phyloP scores from a whole-genome alignment of 2,888 invertebrate genomes.

The Tiliacea aurago region DNA sequence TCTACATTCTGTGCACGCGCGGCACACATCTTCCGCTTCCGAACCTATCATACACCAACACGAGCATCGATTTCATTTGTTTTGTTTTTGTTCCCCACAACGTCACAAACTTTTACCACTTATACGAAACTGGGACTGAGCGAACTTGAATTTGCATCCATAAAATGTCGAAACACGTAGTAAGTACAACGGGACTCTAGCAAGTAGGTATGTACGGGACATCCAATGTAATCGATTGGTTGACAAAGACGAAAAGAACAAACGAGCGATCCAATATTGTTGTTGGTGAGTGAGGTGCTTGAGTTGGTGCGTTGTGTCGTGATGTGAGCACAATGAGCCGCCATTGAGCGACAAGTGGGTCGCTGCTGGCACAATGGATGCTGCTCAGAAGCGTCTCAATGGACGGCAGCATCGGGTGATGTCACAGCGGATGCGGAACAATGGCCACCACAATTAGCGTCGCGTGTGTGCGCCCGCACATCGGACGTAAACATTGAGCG shows the following conservation, averaged over 20 bases:
- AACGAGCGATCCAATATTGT: constrained; percentile 35
- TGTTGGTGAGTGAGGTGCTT: constrained; percentile 25
- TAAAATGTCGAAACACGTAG: background rate
- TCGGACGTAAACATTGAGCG: constrained; percentile 56
- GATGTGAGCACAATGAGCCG: constrained; percentile 73
- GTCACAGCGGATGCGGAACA: constrained; percentile 84
- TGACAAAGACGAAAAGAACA: constrained; percentile 44
- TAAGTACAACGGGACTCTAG: constrained; percentile 5
- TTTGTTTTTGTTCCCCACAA: constrained; percentile 61
- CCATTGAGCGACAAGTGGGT: constrained; percentile 77
- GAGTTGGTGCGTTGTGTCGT: constrained; percentile 32
- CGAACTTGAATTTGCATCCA: constrained; percentile 12
- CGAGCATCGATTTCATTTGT: constrained; percentile 63
- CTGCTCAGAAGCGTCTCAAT: constrained; percentile 74
- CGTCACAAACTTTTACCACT: constrained; percentile 40
- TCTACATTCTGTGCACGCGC: constrained; percentile 68
- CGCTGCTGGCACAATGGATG: constrained; percentile 76
- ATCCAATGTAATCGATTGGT: constrained; percentile 16
- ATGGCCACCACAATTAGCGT: constrained; percentile 79
- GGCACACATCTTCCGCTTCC: constrained; percentile 66
- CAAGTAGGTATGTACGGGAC: background rate
- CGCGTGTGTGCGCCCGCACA: constrained; percentile 57
- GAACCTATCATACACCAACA: constrained; percentile 48
- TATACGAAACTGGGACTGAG: constrained; percentile 38
- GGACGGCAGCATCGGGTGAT: constrained; percentile 69